A percentile compares a stretch with the other conserved stretches of the same genome.
Evolutionary conservation across 2,797 vertebrate species (phyloP).

Genomic region (Melopsittacus undulatus): DNA sequence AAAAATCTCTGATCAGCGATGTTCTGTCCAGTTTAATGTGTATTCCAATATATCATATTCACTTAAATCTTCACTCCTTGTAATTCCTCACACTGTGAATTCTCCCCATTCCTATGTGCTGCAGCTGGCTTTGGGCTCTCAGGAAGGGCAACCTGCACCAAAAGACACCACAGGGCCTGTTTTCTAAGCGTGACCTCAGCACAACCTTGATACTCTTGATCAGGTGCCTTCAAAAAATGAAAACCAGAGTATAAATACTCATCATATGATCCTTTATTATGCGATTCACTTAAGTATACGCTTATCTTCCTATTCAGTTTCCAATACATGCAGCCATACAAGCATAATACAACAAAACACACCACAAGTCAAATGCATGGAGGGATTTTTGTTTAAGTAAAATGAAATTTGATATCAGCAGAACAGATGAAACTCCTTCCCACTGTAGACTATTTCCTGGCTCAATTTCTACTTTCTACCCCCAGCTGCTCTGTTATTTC

Average conservation of each 20-base stretch:
- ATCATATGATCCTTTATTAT: background rate
- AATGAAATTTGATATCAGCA: background rate
- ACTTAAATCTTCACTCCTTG: background rate
- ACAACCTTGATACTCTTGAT: background rate
- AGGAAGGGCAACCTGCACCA: background rate
- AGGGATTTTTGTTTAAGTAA: background rate
- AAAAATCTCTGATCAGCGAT: background rate
- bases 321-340: background rate
- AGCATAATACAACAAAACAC: background rate
- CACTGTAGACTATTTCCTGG: background rate
- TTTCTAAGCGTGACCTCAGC: background rate
- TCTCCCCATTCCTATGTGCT: background rate
- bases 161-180: background rate
- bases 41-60: background rate
- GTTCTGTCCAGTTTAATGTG: background rate
- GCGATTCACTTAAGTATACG: background rate
- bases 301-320: background rate
- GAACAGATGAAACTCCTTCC: background rate
- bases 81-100: background rate
- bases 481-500: background rate
- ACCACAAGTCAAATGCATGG: background rate
- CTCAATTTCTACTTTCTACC: background rate
- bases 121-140: background rate
- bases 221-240: background rate
- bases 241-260: background rate